phyloP scores from a whole-genome alignment of 2,113 vertebrate species.

The Peucedramus taeniatus region DNA sequence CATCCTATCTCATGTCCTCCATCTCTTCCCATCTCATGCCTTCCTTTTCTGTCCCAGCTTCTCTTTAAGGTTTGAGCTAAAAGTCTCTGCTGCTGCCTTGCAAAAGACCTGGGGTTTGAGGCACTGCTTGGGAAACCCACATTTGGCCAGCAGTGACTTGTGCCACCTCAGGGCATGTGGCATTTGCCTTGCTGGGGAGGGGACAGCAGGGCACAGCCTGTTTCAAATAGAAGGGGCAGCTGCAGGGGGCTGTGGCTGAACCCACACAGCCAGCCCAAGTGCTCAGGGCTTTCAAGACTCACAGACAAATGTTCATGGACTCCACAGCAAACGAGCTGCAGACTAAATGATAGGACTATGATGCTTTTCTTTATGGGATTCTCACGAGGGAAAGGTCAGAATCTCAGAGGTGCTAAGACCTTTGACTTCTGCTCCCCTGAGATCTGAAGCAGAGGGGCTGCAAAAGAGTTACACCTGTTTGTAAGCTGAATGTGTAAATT shows the following conservation, averaged over 20 bases:
- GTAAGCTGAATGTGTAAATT: neutral
- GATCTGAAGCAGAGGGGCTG: neutral
- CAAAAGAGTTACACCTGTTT: neutral
- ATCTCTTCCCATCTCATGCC: neutral
- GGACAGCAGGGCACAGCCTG: neutral
- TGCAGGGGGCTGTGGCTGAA: neutral
- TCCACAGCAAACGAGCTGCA: accelerated
- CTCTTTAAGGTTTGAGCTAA: neutral
- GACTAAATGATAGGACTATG: neutral
- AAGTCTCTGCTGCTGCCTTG: accelerated
- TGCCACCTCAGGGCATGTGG: accelerated
- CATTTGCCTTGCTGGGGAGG: neutral
- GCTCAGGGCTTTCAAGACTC: neutral
- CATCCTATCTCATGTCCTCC: neutral
- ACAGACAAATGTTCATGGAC: accelerated
- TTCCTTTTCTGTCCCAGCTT: neutral
- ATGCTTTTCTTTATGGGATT: neutral
- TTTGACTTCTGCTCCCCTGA: neutral
- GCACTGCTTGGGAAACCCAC: neutral
- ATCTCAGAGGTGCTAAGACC: neutral
- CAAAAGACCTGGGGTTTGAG: neutral
- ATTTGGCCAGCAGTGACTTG: neutral
- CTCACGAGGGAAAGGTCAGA: neutral
- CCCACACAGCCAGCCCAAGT: neutral
- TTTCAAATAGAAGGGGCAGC: neutral